Evolutionary conservation across 1,140 invertebrate genomes (phyloP), one percentile per base, ranked within the genome.

Genomic region (Lepidotrigona ventralis): DNA sequence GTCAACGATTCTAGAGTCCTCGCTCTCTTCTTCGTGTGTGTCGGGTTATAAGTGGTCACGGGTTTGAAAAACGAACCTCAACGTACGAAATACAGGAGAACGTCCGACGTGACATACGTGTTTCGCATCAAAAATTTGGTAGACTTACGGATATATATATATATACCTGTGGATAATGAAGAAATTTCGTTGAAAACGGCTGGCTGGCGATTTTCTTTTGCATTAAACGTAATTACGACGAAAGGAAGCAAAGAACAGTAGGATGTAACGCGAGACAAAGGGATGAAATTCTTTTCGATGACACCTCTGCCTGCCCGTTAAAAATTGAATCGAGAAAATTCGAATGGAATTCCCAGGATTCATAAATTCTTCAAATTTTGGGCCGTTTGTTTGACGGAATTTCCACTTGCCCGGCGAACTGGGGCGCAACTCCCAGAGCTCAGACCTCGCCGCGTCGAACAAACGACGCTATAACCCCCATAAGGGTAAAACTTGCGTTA

Each of bases 301-400:
- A 14, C 15, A 5, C 19, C 12, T 21, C 3, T 72, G 26, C 21
- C 15, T 15, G 19, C 1, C 11, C 5, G 19, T 56, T 73, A 23
- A 6, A 33, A 56, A 39, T 21, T 3, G 3, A 46, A 23, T 33
- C 1, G 0, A 1, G 23, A 33, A 33, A 60, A 73, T 73, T 75
- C 19, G 12, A n/a, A 46, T 70, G 15, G 29, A 70, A 70, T 46
- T 23, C 6, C 39, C 46, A 9, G 69, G 17, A 51, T 51, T 15
- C 69, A 21, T 76, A 60, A 58, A 58, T 58, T 75, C 73, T 58
- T n/a, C 33, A 76, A 63, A 46, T 76, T 60, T 63, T 23, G 73
- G 8, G 0, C 3, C 23, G 46, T 63, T 75, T 46, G 56, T 60
- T 23, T 15, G 72, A 3, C 33, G 23, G 56, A 46, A 56, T 46